Evolutionary conservation across 2,797 vertebrate genomes (phyloP).

Genomic region (Poecile montanus): DNA sequence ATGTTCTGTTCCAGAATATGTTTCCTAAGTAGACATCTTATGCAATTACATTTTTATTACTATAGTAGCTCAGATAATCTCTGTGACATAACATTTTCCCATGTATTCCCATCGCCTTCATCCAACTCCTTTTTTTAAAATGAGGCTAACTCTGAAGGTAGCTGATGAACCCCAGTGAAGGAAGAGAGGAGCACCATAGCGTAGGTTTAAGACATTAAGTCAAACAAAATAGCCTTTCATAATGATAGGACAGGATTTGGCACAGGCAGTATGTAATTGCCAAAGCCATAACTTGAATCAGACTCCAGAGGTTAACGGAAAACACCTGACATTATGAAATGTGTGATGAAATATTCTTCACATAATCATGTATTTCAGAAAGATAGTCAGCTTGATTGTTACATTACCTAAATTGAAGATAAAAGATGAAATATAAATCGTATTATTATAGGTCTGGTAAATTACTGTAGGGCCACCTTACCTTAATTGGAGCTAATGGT

Average conservation of each 20-base stretch:
- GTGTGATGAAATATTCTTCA: constrained; percentile 13
- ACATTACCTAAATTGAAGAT: constrained; percentile 40
- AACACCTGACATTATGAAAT: neutral
- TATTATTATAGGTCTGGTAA: neutral
- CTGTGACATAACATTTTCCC: neutral
- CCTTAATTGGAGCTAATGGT: neutral
- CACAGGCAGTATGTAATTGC: constrained; percentile 35
- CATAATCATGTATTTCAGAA: neutral
- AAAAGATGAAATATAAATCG: constrained; percentile 15
- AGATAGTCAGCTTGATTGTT: neutral
- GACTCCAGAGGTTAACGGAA: constrained; percentile 22
- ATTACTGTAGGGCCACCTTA: neutral
- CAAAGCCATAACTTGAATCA: neutral
- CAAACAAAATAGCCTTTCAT: neutral
- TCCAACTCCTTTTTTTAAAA: neutral
- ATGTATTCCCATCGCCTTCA: neutral
- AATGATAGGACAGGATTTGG: constrained; percentile 30
- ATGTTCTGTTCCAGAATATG: neutral
- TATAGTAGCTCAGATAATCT: neutral
- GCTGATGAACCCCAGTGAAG: neutral
- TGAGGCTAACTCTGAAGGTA: neutral
- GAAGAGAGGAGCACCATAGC: neutral
- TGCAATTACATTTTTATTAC: neutral
- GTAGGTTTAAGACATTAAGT: constrained; percentile 21
- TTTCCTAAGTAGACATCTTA: neutral